These are phyloP conservation scores for Sternarchorhynchus goeldii DNA, from an alignment of 2,797 vertebrate genomes.

Conservation along the genomic window DNA sequence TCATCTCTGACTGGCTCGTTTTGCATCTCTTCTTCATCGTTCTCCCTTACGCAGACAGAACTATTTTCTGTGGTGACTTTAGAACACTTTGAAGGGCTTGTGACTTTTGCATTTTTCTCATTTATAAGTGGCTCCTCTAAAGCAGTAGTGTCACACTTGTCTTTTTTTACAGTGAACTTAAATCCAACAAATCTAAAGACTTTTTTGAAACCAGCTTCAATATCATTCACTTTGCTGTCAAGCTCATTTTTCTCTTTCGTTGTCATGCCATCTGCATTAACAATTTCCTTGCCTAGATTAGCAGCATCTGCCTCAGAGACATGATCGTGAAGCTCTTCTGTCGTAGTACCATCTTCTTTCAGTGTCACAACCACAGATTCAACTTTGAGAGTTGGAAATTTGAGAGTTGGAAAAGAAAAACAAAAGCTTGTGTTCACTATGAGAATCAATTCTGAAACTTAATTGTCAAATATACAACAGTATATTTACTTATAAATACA, in stretches of 20 bases:
- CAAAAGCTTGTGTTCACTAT: too few relatives aligned
- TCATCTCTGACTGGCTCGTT: constrained; percentile 64
- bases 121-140: constrained; percentile 69
- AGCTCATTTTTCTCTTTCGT: constrained; percentile 69
- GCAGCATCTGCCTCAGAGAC: constrained; percentile 60
- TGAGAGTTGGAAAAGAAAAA: neutral
- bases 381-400: constrained; percentile 73
- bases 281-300: constrained; percentile 63
- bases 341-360: constrained; percentile 70
- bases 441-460: too few relatives aligned
- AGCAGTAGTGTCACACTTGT: constrained; percentile 77
- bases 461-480: neutral
- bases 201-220: constrained; percentile 85
- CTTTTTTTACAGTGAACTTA: constrained; percentile 88
- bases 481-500: neutral
- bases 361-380: constrained; percentile 70
- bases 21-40: constrained; percentile 58
- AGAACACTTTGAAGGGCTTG: constrained; percentile 54
- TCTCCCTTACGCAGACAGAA: constrained; percentile 53
- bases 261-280: constrained; percentile 59
- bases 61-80: constrained; percentile 47
- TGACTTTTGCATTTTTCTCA: constrained; percentile 68
- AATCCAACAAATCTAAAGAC: constrained; percentile 90
- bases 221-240: constrained; percentile 73
- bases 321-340: constrained; percentile 63